Evolutionary conservation across 2,113 vertebrate genomes (phyloP).

Genomic region (Indri indri): DNA sequence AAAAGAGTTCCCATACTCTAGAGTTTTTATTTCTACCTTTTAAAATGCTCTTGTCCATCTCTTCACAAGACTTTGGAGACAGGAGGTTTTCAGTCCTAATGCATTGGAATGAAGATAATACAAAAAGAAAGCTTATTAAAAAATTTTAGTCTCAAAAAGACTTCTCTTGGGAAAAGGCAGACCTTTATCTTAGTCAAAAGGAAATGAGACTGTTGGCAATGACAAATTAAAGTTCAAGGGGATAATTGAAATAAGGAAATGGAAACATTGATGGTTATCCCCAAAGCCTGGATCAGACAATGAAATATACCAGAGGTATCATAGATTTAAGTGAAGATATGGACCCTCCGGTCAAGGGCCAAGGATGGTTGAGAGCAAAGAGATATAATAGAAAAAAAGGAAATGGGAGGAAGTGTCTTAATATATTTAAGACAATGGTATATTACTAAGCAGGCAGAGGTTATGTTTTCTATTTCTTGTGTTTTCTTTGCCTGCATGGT

Average conservation of each 20-base stretch:
- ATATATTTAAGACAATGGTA: neutral
- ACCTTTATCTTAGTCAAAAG: constrained; percentile 34
- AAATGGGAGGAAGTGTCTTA: neutral
- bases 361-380: neutral
- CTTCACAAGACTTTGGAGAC: neutral
- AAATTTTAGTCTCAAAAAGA: neutral
- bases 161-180: neutral
- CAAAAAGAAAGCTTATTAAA: constrained; percentile 25
- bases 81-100: constrained; percentile 29
- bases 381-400: neutral
- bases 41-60: constrained; percentile 43
- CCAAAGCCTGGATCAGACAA: constrained; percentile 49
- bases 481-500: neutral
- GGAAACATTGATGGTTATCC: neutral
- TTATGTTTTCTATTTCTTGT: neutral
- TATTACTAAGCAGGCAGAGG: neutral
- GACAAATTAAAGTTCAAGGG: constrained; percentile 42
- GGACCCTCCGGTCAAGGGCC: neutral
- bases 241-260: constrained; percentile 33
- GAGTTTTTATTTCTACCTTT: neutral
- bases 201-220: neutral
- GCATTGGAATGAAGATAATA: constrained; percentile 40
- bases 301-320: neutral
- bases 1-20: neutral
- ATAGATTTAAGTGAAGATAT: neutral